These are phyloP conservation scores for Tanaodytes sp. DNA, from an alignment of 2,888 invertebrate genomes.

Conservation along the genomic window DNA sequence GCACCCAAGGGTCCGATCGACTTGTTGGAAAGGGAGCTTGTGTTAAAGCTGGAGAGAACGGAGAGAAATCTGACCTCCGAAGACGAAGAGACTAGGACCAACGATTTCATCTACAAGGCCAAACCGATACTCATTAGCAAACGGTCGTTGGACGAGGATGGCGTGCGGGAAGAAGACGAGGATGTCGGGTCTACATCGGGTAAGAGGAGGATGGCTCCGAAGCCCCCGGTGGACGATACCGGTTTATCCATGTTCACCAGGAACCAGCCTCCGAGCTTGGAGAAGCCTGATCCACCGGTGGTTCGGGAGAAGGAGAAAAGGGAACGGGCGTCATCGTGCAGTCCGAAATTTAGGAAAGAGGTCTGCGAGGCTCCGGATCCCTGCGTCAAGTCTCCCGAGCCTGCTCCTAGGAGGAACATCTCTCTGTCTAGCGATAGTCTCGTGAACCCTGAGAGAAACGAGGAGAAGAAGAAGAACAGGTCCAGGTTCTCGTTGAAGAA, in stretches of 20 bases:
- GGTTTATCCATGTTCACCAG: conserved; percentile 76
- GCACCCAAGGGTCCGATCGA: conserved; percentile 36
- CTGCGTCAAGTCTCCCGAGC: conserved; percentile 72
- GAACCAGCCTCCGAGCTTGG: conserved; percentile 73
- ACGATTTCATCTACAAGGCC: conserved; percentile 17
- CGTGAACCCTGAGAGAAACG: conserved; percentile 66
- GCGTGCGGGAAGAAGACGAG: conserved; percentile 49
- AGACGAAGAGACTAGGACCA: conserved; percentile 8
- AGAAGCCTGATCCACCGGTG: conserved; percentile 76
- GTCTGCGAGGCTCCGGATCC: conserved; percentile 71
- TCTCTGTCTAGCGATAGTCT: conserved; percentile 85
- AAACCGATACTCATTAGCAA: conserved; percentile 30
- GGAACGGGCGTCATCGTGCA: conserved; percentile 79
- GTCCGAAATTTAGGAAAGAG: conserved; percentile 77
- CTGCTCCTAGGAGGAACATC: conserved; percentile 80
- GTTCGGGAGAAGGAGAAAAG: conserved; percentile 84
- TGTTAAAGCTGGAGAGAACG: background rate
- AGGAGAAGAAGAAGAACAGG: conserved; percentile 80
- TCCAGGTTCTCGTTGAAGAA: conserved; percentile 87
- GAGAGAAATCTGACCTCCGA: background rate
- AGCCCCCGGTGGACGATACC: conserved; percentile 74
- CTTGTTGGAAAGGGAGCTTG: background rate
- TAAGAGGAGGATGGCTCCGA: conserved; percentile 84
- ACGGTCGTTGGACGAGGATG: conserved; percentile 53
- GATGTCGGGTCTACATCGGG: conserved; percentile 74